These are phyloP conservation scores for Elachura formosa DNA, from an alignment of 2,113 vertebrate genomes.

Conservation along the genomic window DNA sequence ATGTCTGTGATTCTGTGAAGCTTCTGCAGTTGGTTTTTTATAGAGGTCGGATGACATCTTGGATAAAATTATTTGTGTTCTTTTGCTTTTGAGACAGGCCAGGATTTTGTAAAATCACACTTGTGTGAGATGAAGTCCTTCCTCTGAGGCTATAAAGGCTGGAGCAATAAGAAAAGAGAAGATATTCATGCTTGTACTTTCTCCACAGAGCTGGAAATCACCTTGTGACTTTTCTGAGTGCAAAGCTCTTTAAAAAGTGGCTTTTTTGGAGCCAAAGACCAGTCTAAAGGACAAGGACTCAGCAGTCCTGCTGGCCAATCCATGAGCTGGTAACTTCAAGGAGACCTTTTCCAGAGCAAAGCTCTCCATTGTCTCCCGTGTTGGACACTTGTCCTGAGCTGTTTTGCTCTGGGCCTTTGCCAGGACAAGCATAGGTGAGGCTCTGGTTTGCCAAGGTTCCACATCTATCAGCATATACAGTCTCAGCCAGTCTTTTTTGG, in stretches of 20 bases:
- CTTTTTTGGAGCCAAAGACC: background rate
- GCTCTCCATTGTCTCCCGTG: background rate
- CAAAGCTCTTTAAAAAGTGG: background rate
- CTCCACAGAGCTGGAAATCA: background rate
- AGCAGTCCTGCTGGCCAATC: background rate
- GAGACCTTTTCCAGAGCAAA: background rate
- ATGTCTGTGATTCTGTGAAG: background rate
- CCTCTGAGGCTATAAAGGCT: background rate
- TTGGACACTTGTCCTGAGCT: rapidly evolving
- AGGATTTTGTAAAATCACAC: background rate
- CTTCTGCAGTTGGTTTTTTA: background rate
- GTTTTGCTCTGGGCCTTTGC: background rate
- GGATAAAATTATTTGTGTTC: background rate
- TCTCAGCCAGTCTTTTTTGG: background rate
- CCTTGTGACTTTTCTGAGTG: background rate
- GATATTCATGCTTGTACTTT: background rate
- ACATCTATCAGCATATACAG: rapidly evolving
- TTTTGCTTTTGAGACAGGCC: background rate
- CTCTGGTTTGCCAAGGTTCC: background rate
- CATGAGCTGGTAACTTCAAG: background rate
- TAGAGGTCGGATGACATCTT: background rate
- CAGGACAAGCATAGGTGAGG: background rate
- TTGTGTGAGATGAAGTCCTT: background rate
- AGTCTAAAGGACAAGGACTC: background rate
- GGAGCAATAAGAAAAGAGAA: background rate